phyloP scores from a whole-genome alignment of 2,888 invertebrate genomes.

The Furcula furcula region DNA sequence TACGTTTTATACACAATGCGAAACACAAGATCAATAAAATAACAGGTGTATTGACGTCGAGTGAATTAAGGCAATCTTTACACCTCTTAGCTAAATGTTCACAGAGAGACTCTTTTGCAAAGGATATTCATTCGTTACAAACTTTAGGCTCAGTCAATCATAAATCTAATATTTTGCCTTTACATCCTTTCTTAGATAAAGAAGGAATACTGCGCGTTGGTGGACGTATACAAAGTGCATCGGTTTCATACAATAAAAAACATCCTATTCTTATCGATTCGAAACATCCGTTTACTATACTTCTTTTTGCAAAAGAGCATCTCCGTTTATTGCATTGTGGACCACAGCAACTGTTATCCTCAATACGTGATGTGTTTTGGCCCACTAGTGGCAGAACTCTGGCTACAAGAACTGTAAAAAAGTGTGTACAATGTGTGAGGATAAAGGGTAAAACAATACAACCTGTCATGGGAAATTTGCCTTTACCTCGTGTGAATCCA shows the following conservation, averaged over 20 bases:
- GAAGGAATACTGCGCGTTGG: background rate
- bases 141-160: no score
- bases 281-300: background rate
- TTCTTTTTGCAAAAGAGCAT: constrained; percentile 2
- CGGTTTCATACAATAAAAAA: background rate
- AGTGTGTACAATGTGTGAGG: background rate
- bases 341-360: constrained; percentile 4
- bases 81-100: background rate
- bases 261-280: constrained; percentile 1
- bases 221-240: background rate
- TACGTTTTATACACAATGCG: background rate
- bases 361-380: constrained; percentile 2
- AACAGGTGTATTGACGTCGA: background rate
- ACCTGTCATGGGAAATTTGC: constrained; percentile 9
- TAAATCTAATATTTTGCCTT: background rate
- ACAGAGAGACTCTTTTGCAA: background rate
- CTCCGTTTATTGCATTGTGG: constrained; percentile 4
- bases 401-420: background rate
- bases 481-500: constrained; percentile 1
- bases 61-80: background rate
- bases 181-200: background rate
- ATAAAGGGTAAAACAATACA: background rate
- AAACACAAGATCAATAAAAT: constrained; percentile 1
- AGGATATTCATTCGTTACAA: no score
- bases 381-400: background rate